These are phyloP conservation scores for Copsychus sechellarum DNA, from an alignment of 2,113 vertebrate species.

Conservation along the genomic window DNA sequence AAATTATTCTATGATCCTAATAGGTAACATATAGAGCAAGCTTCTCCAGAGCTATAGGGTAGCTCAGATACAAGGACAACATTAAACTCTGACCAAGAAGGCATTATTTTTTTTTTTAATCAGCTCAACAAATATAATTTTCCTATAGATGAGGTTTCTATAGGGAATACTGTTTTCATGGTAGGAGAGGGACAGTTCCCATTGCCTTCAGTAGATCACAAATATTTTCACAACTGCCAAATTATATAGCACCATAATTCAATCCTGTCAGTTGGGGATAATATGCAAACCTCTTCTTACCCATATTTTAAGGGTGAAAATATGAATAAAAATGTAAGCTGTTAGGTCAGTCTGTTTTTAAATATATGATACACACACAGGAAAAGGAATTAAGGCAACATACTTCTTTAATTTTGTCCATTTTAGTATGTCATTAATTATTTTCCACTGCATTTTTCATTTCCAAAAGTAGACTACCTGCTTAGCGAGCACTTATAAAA, in stretches of 20 bases:
- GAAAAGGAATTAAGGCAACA: background rate
- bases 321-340: background rate
- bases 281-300: background rate
- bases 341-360: background rate
- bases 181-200: background rate
- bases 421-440: background rate
- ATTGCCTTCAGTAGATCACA: background rate
- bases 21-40: rapidly evolving
- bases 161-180: background rate
- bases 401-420: background rate
- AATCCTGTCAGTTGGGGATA: background rate
- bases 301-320: background rate
- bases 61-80: background rate
- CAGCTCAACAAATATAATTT: background rate
- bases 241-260: background rate
- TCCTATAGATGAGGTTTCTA: background rate
- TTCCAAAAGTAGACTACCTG: background rate
- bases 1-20: background rate
- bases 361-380: background rate
- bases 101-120: background rate
- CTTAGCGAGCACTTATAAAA: background rate
- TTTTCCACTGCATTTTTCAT: background rate
- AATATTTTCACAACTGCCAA: background rate
- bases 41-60: background rate
- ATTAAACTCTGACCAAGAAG: background rate